Evolutionary conservation across 2,113 vertebrate genomes (phyloP).

Genomic region (Monopterus albus): DNA sequence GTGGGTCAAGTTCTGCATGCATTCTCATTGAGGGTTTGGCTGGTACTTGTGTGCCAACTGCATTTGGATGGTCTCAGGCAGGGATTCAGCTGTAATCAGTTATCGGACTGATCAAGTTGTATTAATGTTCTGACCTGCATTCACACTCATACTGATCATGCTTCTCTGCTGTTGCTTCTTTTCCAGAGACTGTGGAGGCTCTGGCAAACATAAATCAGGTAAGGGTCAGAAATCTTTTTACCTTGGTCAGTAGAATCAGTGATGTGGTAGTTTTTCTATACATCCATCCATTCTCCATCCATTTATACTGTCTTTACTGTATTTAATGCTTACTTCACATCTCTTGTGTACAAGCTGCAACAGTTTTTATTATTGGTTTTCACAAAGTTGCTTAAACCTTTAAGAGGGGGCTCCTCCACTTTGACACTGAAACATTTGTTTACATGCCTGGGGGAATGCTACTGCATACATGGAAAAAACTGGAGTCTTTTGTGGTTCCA

Average conservation of each 20-base stretch:
- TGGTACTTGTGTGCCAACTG: conserved; percentile 67
- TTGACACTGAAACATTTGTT: too few species aligned
- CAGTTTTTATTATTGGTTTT: neutral
- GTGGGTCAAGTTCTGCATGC: conserved; percentile 72
- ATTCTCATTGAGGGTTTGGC: conserved; percentile 74
- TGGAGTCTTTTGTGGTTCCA: too few species aligned
- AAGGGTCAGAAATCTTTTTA: conserved; percentile 67
- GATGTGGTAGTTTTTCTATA: too few species aligned
- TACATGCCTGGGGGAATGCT: too few species aligned
- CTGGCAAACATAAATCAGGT: conserved; percentile 93
- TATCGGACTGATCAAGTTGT: conserved; percentile 12
- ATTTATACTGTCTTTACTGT: neutral
- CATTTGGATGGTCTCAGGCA: conserved; percentile 46
- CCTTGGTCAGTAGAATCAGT: neutral
- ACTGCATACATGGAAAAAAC: too few species aligned
- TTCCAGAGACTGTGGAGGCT: conserved; percentile 90
- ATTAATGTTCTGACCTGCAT: conserved; percentile 20
- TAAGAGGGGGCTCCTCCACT: too few species aligned
- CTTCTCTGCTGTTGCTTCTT: conserved; percentile 92
- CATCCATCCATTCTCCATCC: neutral
- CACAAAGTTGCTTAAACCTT: too few species aligned
- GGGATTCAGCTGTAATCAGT: conserved; percentile 28
- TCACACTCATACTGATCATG: conserved; percentile 84
- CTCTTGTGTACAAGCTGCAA: neutral
- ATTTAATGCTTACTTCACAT: neutral